Conservation (phyloP, 2,113 vertebrate genomes). For the Hippocampus zosterae region DNA sequence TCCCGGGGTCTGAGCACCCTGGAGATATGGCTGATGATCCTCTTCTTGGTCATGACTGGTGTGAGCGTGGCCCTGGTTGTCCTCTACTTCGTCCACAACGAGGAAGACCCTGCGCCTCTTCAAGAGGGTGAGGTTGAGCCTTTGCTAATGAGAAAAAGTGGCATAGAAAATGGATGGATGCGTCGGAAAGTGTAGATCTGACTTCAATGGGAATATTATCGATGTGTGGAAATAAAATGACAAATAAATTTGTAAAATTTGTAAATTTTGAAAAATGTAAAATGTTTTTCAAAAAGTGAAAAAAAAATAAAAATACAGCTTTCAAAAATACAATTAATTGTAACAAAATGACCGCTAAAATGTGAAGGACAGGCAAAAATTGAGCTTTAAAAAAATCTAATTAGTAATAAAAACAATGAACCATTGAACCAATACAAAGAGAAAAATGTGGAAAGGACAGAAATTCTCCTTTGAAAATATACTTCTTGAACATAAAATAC, state of each 20-base stretch:
- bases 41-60: slow-evolving; percentile 65
- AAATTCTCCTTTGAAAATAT: background rate
- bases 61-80: slow-evolving; percentile 60
- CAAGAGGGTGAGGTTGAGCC: slow-evolving; percentile 46
- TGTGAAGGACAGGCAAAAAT: background rate
- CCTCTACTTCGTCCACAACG: slow-evolving; percentile 50
- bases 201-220: no score
- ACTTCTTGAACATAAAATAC: no score
- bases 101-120: background rate
- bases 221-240: no score
- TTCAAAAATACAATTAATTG: background rate
- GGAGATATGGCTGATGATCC: slow-evolving; percentile 65
- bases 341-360: background rate
- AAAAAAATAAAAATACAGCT: background rate
- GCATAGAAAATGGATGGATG: background rate
- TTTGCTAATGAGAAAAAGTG: background rate
- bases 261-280: no score
- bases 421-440: no score
- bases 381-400: background rate
- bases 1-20: slow-evolving; percentile 50
- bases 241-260: no score
- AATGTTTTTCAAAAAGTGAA: no score
- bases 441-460: no score
- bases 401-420: no score
- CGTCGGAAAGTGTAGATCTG: background rate